phyloP scores from a whole-genome alignment of 2,888 invertebrate genomes.

The Orchestes rusci region DNA sequence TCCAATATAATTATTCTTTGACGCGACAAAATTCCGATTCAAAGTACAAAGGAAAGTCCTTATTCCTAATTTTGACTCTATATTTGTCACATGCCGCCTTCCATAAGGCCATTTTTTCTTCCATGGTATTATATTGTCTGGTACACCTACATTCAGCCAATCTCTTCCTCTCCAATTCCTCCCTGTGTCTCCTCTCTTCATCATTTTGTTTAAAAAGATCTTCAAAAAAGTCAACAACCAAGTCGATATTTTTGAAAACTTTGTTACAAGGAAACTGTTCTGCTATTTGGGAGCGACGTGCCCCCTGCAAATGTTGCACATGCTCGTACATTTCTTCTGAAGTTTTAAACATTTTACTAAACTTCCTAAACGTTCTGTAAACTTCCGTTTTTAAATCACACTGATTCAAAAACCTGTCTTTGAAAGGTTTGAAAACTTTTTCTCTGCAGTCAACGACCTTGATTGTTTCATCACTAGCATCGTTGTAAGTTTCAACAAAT shows the following conservation, averaged over 20 bases:
- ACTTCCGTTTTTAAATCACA: neutral
- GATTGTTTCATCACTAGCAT: conserved; percentile 7
- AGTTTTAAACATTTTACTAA: conserved; percentile 13
- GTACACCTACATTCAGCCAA: conserved; percentile 19
- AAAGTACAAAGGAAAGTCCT: conserved; percentile 29
- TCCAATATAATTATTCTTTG: too few relatives aligned
- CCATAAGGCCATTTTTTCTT: conserved; percentile 28
- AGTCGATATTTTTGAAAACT: conserved; percentile 6
- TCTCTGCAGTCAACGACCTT: conserved; percentile 18
- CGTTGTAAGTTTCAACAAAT: conserved; percentile 4
- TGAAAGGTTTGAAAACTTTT: conserved; percentile 9
- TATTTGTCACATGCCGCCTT: conserved; percentile 22
- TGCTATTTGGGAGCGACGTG: too few relatives aligned
- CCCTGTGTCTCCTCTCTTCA: conserved; percentile 3
- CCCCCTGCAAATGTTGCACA: conserved; percentile 8
- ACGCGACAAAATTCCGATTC: conserved; percentile 29
- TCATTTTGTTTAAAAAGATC: conserved; percentile 2
- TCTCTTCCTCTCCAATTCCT: conserved; percentile 6
- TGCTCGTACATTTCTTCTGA: conserved; percentile 11
- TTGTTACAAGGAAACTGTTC: conserved; percentile 3
- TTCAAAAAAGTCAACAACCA: conserved; percentile 5
- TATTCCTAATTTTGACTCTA: conserved; percentile 22
- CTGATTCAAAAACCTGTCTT: conserved; percentile 15
- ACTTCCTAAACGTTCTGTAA: conserved; percentile 16
- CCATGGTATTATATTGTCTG: conserved; percentile 17